phyloP scores from a whole-genome alignment of 2,888 invertebrate species.

The Tubulanus polymorphus region DNA sequence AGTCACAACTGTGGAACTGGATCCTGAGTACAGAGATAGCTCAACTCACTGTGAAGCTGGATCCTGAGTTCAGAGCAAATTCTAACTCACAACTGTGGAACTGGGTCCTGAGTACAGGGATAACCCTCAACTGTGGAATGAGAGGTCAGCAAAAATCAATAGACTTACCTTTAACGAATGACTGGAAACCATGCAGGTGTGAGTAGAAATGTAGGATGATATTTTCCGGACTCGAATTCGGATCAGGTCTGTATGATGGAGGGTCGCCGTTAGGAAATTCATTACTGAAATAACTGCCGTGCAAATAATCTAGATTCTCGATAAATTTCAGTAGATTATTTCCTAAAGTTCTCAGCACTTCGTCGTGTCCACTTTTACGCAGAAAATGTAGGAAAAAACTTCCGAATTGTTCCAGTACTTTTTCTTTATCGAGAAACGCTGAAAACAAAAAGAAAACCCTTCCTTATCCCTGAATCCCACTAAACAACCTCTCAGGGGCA shows the following conservation, averaged over 20 bases:
- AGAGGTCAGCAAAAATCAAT: no score
- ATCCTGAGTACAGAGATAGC: no score
- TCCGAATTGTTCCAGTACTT: conserved; percentile 30
- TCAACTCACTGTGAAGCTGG: no score
- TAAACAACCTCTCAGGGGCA: neutral
- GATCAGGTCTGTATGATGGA: conserved; percentile 36
- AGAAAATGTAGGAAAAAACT: conserved; percentile 28
- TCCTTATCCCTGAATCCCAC: neutral
- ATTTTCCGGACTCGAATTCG: conserved; percentile 28
- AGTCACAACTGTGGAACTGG: no score
- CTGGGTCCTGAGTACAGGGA: no score
- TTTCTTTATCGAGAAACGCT: conserved; percentile 28
- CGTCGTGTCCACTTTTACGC: conserved; percentile 28
- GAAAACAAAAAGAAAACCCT: neutral
- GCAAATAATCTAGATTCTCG: conserved; percentile 36
- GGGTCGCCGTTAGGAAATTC: conserved; percentile 32
- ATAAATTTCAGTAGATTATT: conserved; percentile 31
- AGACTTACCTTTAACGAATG: conserved; percentile 28
- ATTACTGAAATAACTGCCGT: conserved; percentile 27
- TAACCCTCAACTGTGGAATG: no score
- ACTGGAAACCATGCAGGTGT: conserved; percentile 26
- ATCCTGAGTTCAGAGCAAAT: no score
- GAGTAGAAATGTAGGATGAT: conserved; percentile 39
- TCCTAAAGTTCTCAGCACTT: conserved; percentile 32
- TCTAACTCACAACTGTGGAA: no score